Conservation (phyloP, 2,113 vertebrate species). For the Psettodes erumei region DNA sequence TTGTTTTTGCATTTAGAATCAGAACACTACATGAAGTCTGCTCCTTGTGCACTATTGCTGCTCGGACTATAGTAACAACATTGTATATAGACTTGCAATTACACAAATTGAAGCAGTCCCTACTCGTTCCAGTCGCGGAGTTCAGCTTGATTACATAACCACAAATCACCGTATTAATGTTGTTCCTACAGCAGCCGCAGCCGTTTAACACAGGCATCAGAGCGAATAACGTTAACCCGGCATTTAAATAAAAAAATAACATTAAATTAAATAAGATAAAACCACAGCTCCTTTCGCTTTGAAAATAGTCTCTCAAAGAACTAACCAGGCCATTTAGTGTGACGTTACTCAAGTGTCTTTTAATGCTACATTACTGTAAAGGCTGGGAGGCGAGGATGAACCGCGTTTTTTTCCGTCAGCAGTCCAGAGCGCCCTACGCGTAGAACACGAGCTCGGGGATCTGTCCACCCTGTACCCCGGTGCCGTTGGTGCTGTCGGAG, state of each 20-base stretch:
- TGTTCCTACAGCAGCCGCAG: constrained; percentile 65
- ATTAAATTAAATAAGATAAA: constrained; percentile 89
- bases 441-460: constrained; percentile 99
- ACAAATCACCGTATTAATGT: constrained; percentile 53
- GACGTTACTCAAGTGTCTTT: constrained; percentile 71
- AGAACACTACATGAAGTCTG: constrained; percentile 51
- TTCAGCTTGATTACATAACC: constrained; percentile 61
- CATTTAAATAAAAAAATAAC: constrained; percentile 84
- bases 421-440: constrained; percentile 80
- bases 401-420: background rate
- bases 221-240: constrained; percentile 65
- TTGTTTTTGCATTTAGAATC: constrained; percentile 78
- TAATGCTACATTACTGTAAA: constrained; percentile 78
- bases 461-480: constrained; percentile 97
- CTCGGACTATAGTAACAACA: constrained; percentile 52
- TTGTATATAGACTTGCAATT: constrained; percentile 47
- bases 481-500: constrained; percentile 98
- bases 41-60: constrained; percentile 47
- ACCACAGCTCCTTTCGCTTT: constrained; percentile 83
- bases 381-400: constrained; percentile 38
- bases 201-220: constrained; percentile 48
- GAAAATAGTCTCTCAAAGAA: constrained; percentile 78
- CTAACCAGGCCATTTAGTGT: constrained; percentile 73
- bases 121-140: constrained; percentile 41
- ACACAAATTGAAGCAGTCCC: constrained; percentile 50